Evolutionary conservation across 2,797 vertebrate species (phyloP).

Genomic region (Anomalospiza imberbis): DNA sequence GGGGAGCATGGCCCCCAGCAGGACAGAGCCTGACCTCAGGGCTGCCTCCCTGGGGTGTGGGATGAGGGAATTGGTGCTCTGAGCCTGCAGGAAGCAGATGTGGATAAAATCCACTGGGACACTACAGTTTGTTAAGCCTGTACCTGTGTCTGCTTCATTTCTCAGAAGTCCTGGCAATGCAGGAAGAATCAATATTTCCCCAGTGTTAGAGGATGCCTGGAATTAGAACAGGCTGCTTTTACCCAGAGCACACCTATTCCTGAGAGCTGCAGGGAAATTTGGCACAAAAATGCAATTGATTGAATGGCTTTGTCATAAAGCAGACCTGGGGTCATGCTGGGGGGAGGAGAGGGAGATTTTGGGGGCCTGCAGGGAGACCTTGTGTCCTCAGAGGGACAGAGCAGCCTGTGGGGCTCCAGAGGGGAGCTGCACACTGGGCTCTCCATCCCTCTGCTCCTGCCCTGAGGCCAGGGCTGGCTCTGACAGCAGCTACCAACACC

Average conservation of each 20-base stretch:
- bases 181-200: neutral
- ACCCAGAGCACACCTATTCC: neutral
- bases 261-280: neutral
- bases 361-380: neutral
- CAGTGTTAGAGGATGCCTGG: neutral
- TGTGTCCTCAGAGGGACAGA: rapidly evolving
- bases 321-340: neutral
- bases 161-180: neutral
- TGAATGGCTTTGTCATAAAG: neutral
- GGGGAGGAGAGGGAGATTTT: neutral
- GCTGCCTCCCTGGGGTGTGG: neutral
- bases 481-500: neutral
- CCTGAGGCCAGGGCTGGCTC: neutral
- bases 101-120: neutral
- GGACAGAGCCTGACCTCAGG: neutral
- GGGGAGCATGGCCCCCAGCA: neutral
- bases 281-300: neutral
- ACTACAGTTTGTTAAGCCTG: neutral
- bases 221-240: neutral
- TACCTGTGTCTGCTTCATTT: neutral
- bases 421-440: neutral
- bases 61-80: neutral
- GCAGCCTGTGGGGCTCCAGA: neutral
- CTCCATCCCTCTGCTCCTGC: neutral
- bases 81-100: neutral